Evolutionary conservation across 2,113 vertebrate species (phyloP).

Genomic region (Euleptes europaea): DNA sequence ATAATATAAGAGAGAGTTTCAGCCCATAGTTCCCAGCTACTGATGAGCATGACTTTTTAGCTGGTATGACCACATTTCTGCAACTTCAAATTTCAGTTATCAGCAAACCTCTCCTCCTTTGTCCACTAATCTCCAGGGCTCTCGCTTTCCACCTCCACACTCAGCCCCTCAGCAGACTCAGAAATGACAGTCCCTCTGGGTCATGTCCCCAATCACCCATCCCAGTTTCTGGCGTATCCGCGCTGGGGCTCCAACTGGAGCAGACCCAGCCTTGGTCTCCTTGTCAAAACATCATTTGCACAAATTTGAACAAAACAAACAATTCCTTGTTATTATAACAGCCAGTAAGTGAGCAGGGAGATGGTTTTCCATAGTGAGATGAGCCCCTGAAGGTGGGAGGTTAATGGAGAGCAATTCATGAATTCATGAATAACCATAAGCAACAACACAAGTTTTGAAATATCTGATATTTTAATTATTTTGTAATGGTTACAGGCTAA

Average conservation of each 20-base stretch:
- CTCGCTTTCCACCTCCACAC: not conserved
- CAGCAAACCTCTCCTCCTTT: not conserved
- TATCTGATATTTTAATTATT: constrained; percentile 7
- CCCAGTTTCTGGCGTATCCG: not conserved
- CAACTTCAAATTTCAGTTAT: not conserved
- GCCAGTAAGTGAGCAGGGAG: not conserved
- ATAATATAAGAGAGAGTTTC: not conserved
- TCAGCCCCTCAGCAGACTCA: not conserved
- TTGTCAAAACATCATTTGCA: not conserved
- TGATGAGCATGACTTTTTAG: not conserved
- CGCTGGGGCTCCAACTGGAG: not conserved
- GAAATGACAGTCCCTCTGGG: not conserved
- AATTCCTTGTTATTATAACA: not conserved
- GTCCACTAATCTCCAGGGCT: not conserved
- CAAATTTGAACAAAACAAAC: not conserved
- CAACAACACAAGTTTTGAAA: not conserved
- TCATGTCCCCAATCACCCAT: not conserved
- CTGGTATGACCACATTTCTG: not conserved
- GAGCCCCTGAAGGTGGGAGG: not conserved
- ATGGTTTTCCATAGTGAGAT: constrained; percentile 1
- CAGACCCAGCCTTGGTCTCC: not conserved
- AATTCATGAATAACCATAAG: constrained; percentile 19
- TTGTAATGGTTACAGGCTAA: not conserved
- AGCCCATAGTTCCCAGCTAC: not conserved
- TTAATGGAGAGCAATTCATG: constrained; percentile 27